phyloP scores from a whole-genome alignment of 2,113 vertebrate genomes.

The Spea multiplicata region DNA sequence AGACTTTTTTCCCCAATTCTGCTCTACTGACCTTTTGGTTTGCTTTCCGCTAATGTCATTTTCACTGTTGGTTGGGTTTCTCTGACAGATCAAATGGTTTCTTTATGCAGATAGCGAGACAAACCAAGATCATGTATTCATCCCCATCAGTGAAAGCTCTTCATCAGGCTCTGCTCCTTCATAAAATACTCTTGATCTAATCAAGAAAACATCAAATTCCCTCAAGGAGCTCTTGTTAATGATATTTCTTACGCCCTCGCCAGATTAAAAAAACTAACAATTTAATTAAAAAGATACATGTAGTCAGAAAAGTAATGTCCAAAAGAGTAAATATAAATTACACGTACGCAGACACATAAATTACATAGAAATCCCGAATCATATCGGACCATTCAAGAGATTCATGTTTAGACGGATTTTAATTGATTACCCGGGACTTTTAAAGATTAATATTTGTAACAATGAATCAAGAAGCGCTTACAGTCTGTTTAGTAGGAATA shows the following conservation, averaged over 20 bases:
- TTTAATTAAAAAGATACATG: conserved; percentile 68
- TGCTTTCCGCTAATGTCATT: conserved; percentile 68
- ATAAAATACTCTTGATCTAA: conserved; percentile 63
- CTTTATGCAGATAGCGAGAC: conserved; percentile 63
- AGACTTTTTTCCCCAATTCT: conserved; percentile 43
- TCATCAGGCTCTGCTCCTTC: conserved; percentile 59
- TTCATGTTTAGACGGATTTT: conserved; percentile 35
- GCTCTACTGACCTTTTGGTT: conserved; percentile 64
- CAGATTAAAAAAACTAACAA: conserved; percentile 60
- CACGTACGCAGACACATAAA: conserved; percentile 47
- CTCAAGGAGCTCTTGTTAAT: conserved; percentile 62
- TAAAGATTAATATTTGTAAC: conserved; percentile 31
- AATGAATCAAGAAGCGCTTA: conserved; percentile 18
- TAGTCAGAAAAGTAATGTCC: conserved; percentile 58
- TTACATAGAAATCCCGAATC: conserved; percentile 16
- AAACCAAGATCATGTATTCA: conserved; percentile 58
- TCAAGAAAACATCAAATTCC: conserved; percentile 65
- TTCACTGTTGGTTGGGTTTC: conserved; percentile 69
- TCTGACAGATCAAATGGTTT: conserved; percentile 60
- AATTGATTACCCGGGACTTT: conserved; percentile 38
- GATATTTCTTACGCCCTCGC: conserved; percentile 59
- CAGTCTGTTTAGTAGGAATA: not conserved
- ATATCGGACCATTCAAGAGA: conserved; percentile 6
- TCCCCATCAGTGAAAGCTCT: conserved; percentile 59
- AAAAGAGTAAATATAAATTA: conserved; percentile 60